These are phyloP conservation scores for Phalloptychus januarius DNA, from an alignment of 2,797 vertebrate species.

Conservation along the genomic window DNA sequence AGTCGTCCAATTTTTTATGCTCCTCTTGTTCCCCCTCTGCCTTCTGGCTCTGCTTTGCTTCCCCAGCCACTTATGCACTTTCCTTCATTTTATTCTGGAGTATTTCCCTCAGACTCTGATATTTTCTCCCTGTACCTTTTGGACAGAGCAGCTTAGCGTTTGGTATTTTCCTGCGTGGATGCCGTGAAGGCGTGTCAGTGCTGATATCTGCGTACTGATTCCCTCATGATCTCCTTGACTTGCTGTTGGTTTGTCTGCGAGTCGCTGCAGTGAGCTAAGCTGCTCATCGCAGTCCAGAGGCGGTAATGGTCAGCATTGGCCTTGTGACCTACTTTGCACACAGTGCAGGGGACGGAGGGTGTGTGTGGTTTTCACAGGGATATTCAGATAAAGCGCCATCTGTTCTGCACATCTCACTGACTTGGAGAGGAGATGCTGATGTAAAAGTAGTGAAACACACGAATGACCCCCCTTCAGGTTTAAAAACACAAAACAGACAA, in stretches of 20 bases:
- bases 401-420: slow-evolving; percentile 22
- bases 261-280: slow-evolving; percentile 52
- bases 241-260: slow-evolving; percentile 17
- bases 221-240: slow-evolving; percentile 13
- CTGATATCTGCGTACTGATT: neutral
- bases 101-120: neutral
- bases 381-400: slow-evolving; percentile 33
- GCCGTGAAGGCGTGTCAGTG: neutral
- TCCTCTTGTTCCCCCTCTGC: slow-evolving; percentile 18
- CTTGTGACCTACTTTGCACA: slow-evolving; percentile 62
- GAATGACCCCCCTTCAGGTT: neutral
- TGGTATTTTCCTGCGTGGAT: too few relatives aligned
- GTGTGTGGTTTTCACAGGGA: neutral
- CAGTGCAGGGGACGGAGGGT: neutral
- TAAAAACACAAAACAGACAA: neutral
- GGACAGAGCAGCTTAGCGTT: too few relatives aligned
- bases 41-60: slow-evolving; percentile 21
- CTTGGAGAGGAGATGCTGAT: neutral
- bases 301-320: slow-evolving; percentile 52
- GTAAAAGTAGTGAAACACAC: too few relatives aligned
- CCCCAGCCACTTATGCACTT: neutral
- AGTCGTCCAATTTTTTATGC: slow-evolving; percentile 9
- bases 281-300: slow-evolving; percentile 17
- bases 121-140: too few relatives aligned
- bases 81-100: neutral